These are phyloP conservation scores for human (Homo sapiens) DNA, from an alignment of 2,113 vertebrate species.

Conservation along the genomic window GRCh38 chr4:7166001-7166500, in stretches of 20 bases:
- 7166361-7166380: fast-evolving
- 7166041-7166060: background rate
- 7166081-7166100: background rate
- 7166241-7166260: background rate
- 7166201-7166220: background rate
- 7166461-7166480: fast-evolving
- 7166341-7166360: background rate
- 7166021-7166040: fast-evolving
- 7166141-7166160: fast-evolving
- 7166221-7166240: fast-evolving
- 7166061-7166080: background rate
- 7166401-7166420: fast-evolving
- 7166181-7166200: fast-evolving
- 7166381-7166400: no score
- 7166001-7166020: fast-evolving
- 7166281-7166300: background rate
- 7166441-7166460: background rate
- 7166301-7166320: background rate
- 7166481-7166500: no score
- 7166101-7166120: background rate
- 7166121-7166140: background rate
- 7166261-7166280: no score
- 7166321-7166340: background rate
- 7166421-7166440: background rate
- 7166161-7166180: background rate